A percentile compares a stretch with the other conserved stretches of the same genome.
These are phyloP conservation scores for Drosophila lacteicornis DNA, from an alignment of 1,140 invertebrate species.

Conservation along the genomic window DNA sequence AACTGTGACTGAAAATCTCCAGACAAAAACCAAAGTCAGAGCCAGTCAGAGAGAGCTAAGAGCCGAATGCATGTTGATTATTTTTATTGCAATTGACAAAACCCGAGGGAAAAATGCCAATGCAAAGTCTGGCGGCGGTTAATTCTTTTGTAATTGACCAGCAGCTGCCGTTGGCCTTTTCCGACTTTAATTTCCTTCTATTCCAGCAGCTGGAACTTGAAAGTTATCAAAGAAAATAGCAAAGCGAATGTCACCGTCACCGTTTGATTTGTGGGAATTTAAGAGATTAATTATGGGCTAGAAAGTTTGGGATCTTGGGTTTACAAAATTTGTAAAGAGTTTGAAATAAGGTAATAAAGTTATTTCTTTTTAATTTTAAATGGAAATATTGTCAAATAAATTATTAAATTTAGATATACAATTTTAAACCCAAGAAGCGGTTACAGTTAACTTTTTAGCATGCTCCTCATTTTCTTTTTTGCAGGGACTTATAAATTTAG, in stretches of 20 bases:
- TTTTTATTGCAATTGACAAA: constrained; percentile 59
- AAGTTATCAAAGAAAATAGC: constrained; percentile 4
- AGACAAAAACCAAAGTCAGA: constrained; percentile 33
- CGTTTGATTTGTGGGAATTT: constrained; percentile 4
- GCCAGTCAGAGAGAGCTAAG: constrained; percentile 4
- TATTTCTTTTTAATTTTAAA: neutral
- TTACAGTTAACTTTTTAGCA: neutral
- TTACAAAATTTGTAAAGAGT: too few species aligned
- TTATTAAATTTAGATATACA: too few species aligned
- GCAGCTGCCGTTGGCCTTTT: constrained; percentile 37
- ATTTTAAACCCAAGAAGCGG: too few species aligned
- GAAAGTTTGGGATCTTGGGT: neutral
- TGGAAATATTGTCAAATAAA: too few species aligned
- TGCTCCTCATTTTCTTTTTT: neutral
- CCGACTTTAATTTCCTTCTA: constrained; percentile 6
- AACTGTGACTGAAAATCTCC: constrained; percentile 18
- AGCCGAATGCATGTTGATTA: constrained; percentile 46
- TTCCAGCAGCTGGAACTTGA: constrained; percentile 3
- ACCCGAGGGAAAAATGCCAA: constrained; percentile 40
- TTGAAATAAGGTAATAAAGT: too few species aligned
- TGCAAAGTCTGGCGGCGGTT: constrained; percentile 33
- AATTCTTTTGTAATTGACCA: constrained; percentile 52
- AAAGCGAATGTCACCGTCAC: neutral
- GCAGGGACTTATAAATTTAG: too few species aligned
- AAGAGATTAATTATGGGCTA: too few species aligned